Conservation (phyloP, 2,113 vertebrate genomes). For the Eretmochelys imbricata region DNA sequence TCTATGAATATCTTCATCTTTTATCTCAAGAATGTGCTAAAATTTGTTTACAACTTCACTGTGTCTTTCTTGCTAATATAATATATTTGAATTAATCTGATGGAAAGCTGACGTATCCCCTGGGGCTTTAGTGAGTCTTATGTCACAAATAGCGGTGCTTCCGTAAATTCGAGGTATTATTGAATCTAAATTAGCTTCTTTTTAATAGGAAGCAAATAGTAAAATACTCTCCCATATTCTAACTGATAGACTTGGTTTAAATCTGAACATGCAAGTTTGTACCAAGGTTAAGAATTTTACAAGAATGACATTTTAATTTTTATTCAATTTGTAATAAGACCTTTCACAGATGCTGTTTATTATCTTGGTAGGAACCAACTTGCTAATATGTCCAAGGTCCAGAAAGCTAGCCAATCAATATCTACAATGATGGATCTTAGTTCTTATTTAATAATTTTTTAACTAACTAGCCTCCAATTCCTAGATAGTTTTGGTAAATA, state of each 20-base stretch:
- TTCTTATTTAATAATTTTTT: not conserved
- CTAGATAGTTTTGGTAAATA: not conserved
- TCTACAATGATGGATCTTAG: not conserved
- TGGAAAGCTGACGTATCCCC: not conserved
- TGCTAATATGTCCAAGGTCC: fast-evolving
- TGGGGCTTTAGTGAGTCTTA: fast-evolving
- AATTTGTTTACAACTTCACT: too few relatives aligned
- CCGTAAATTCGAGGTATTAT: fast-evolving
- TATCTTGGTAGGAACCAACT: too few relatives aligned
- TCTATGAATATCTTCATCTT: too few relatives aligned
- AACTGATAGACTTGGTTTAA: not conserved
- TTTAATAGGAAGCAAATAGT: not conserved
- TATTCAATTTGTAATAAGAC: not conserved
- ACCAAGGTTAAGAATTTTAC: not conserved
- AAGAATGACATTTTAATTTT: not conserved
- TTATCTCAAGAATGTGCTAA: too few relatives aligned
- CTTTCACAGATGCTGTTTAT: not conserved
- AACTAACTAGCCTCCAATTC: fast-evolving
- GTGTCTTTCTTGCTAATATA: not conserved
- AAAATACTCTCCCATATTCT: not conserved
- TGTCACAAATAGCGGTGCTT: not conserved
- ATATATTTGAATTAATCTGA: fast-evolving
- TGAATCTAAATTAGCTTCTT: not conserved
- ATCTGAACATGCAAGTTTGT: not conserved
- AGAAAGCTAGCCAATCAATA: fast-evolving